Evolutionary conservation across 2,888 invertebrate genomes (phyloP).

Genomic region (Halictus quadricinctus): DNA sequence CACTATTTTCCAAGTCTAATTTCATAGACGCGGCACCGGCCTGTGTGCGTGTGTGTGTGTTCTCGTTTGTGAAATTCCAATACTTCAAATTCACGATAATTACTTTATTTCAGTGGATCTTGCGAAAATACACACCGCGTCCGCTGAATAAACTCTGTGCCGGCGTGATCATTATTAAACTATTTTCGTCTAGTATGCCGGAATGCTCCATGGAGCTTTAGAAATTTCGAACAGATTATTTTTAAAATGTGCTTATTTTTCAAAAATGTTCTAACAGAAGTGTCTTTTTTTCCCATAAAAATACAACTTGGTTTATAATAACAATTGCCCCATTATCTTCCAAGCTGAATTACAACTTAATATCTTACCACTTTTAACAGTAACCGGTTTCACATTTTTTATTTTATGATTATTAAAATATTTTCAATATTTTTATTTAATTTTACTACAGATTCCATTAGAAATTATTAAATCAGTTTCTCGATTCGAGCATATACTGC

Average conservation of each 20-base stretch:
- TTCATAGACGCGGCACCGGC: not conserved
- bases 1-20: conserved; percentile 9
- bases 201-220: not conserved
- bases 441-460: no score
- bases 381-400: no score
- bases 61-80: not conserved
- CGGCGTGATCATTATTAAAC: not conserved
- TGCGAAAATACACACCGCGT: not conserved
- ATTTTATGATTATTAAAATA: no score
- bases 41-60: no score
- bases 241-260: not conserved
- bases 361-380: no score
- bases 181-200: not conserved
- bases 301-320: no score
- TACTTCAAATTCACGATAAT: not conserved
- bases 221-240: not conserved
- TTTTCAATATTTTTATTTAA: no score
- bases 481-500: no score
- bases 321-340: no score
- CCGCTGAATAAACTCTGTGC: no score
- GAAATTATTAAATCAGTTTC: no score
- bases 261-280: not conserved
- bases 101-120: not conserved
- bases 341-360: no score
- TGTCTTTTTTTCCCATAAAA: not conserved